phyloP scores from a whole-genome alignment of 1,140 invertebrate genomes.

The Aphelinus atriplicis region DNA sequence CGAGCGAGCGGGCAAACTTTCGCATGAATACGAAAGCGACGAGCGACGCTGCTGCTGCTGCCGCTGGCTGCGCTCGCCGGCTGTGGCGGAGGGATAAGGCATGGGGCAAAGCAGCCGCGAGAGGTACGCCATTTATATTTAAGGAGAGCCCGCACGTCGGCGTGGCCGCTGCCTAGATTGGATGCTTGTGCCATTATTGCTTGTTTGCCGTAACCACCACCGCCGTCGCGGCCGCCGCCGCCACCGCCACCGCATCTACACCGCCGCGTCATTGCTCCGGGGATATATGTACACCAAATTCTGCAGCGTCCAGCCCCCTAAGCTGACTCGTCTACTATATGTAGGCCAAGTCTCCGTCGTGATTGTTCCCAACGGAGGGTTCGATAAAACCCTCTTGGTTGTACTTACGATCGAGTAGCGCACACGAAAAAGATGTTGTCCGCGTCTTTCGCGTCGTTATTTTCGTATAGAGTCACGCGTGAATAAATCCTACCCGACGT shows the following conservation, averaged over 20 bases:
- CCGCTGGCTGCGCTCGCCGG: slow-evolving; percentile 29
- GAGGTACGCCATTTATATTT: slow-evolving; percentile 60
- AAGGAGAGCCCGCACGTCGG: slow-evolving; percentile 52
- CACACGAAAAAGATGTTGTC: too few species aligned
- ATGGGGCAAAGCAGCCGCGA: slow-evolving; percentile 24
- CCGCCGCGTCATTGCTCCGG: not conserved
- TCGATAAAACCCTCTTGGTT: too few species aligned
- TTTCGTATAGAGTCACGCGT: too few species aligned
- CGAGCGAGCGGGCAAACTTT: slow-evolving; percentile 56
- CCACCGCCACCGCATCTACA: slow-evolving; percentile 43
- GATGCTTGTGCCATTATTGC: slow-evolving; percentile 60
- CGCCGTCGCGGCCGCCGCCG: not conserved
- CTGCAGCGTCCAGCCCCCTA: too few species aligned
- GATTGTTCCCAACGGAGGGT: too few species aligned
- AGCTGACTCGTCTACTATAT: too few species aligned
- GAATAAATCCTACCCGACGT: too few species aligned
- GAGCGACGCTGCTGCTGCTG: slow-evolving; percentile 25
- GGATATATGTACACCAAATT: not conserved
- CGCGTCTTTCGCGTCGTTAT: too few species aligned
- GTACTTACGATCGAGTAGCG: too few species aligned
- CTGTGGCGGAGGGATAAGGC: slow-evolving; percentile 38
- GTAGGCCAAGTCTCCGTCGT: too few species aligned
- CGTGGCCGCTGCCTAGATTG: slow-evolving; percentile 50
- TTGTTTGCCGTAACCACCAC: slow-evolving; percentile 30
- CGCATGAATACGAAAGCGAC: slow-evolving; percentile 56